Percentiles rank a stretch among this genome's conserved stretches.
Evolutionary conservation across 2,888 invertebrate species (phyloP).

Genomic region (Noctua pronuba): DNA sequence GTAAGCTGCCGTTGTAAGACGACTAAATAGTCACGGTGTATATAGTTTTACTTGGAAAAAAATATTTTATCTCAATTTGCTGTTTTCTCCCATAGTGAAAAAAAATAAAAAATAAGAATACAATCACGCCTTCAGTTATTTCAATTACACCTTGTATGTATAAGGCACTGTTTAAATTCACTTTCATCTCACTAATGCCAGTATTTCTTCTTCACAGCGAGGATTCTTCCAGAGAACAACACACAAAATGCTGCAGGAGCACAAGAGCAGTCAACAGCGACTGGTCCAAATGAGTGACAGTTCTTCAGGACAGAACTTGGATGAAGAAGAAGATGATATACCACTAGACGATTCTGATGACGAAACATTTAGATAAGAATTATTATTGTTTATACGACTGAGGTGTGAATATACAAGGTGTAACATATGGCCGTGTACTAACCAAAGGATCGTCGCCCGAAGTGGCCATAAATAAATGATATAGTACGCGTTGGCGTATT

Average conservation of each 20-base stretch:
- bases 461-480: background rate
- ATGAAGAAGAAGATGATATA: constrained; percentile 23
- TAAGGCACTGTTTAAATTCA: background rate
- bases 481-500: background rate
- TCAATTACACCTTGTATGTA: no score
- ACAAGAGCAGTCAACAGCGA: constrained; percentile 40
- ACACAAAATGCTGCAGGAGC: constrained; percentile 54
- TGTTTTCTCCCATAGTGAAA: background rate
- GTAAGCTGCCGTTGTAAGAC: no score
- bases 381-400: background rate
- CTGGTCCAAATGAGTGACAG: constrained; percentile 41
- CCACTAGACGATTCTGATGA: constrained; percentile 37
- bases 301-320: constrained; percentile 14
- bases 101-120: background rate
- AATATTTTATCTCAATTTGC: background rate
- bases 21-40: no score
- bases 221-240: constrained; percentile 62
- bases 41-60: background rate
- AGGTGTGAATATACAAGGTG: background rate
- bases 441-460: background rate
- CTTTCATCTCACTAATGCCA: background rate
- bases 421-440: background rate
- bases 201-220: constrained; percentile 39
- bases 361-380: constrained; percentile 18
- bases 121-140: background rate